These are phyloP conservation scores for Limulus polyphemus DNA, from an alignment of 2,888 invertebrate genomes.

Conservation along the genomic window DNA sequence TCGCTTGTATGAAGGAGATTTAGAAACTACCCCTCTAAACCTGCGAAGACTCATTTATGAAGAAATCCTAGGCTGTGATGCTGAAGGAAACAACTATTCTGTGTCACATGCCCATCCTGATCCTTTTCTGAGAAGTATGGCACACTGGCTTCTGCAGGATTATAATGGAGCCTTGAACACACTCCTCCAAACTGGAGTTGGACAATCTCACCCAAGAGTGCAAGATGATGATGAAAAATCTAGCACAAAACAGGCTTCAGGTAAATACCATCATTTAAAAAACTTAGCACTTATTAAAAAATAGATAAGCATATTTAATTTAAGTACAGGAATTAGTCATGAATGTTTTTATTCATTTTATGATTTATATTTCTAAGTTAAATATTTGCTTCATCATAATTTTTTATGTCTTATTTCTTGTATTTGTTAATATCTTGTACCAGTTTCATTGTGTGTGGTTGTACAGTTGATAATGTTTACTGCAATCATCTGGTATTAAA, in stretches of 20 bases:
- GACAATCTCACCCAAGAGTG: conserved; percentile 39
- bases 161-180: conserved; percentile 77
- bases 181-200: conserved; percentile 62
- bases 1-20: conserved; percentile 72
- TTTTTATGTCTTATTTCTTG: no score
- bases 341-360: no score
- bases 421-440: no score
- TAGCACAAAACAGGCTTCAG: conserved; percentile 12
- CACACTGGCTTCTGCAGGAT: conserved; percentile 88
- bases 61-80: conserved; percentile 47
- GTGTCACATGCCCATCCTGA: conserved; percentile 70
- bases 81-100: conserved; percentile 46
- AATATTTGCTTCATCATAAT: no score
- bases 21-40: conserved; percentile 50
- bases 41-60: conserved; percentile 62
- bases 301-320: no score
- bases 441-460: no score
- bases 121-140: conserved; percentile 95
- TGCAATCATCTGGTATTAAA: no score
- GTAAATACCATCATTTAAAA: conserved; percentile 3
- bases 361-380: no score
- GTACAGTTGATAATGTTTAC: no score
- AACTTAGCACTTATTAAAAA: neutral
- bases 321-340: no score
- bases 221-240: conserved; percentile 23